phyloP scores from a whole-genome alignment of 1,140 invertebrate species.

The Drosophila dunni region DNA sequence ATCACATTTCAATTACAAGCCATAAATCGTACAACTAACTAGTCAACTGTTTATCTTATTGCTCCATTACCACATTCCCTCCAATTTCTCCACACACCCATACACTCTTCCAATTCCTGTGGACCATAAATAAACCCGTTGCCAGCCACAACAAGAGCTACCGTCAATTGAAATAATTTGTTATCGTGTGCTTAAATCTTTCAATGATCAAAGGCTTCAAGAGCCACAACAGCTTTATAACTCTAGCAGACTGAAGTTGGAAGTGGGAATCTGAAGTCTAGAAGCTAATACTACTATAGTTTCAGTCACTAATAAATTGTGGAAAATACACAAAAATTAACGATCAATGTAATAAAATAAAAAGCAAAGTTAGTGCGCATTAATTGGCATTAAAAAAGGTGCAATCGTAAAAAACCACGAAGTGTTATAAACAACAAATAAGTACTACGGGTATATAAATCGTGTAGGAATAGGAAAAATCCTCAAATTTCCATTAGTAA shows the following conservation, averaged over 20 bases:
- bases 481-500: conserved; percentile 37
- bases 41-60: conserved; percentile 47
- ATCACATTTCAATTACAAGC: conserved; percentile 37
- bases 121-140: conserved; percentile 33
- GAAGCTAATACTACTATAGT: conserved; percentile 12
- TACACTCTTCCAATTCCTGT: conserved; percentile 1
- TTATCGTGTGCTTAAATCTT: conserved; percentile 44
- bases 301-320: conserved; percentile 53
- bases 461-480: conserved; percentile 26
- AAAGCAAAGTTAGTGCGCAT: conserved; percentile 53
- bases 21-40: conserved; percentile 41
- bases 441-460: conserved; percentile 27
- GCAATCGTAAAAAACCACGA: conserved; percentile 55
- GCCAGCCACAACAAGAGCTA: conserved; percentile 33
- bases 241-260: conserved; percentile 4
- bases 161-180: conserved; percentile 48
- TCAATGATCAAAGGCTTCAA: conserved; percentile 38
- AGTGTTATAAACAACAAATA: conserved; percentile 40
- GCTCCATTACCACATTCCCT: conserved; percentile 30
- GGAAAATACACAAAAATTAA: conserved; percentile 45
- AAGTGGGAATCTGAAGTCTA: not conserved
- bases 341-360: conserved; percentile 57
- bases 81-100: not conserved
- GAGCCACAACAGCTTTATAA: conserved; percentile 25
- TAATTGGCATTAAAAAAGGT: conserved; percentile 58